phyloP scores from a whole-genome alignment of 2,113 vertebrate genomes.

The Ophiodon elongatus region DNA sequence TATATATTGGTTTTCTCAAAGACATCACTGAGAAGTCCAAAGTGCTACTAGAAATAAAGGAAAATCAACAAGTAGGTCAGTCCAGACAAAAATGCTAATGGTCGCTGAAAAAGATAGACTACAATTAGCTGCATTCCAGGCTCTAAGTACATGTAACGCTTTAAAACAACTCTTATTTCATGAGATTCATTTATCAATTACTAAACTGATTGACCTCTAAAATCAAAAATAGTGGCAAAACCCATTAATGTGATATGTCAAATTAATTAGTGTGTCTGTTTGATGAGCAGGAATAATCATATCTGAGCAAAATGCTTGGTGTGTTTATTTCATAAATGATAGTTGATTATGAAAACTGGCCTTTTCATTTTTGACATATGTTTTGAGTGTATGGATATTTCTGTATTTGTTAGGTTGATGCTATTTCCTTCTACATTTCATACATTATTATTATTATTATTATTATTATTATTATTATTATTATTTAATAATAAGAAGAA shows the following conservation, averaged over 20 bases:
- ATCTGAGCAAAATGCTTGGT: neutral
- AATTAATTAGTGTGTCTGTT: neutral
- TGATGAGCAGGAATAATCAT: neutral
- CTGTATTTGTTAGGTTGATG: too few relatives aligned
- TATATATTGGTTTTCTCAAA: conserved; percentile 82
- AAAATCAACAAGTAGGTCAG: conserved; percentile 78
- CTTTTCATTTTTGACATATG: neutral
- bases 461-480: neutral
- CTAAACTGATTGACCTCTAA: neutral
- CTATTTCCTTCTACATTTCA: too few relatives aligned
- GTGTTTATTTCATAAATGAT: neutral
- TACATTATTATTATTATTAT: neutral
- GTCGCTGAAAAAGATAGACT: neutral
- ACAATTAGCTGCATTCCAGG: neutral
- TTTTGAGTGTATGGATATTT: too few relatives aligned
- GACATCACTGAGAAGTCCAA: conserved; percentile 69
- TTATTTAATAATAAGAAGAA: neutral
- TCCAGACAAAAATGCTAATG: conserved; percentile 39
- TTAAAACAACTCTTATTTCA: neutral
- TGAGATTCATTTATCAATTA: neutral
- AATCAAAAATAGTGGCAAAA: neutral
- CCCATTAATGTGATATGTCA: neutral
- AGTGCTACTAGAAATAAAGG: conserved; percentile 62
- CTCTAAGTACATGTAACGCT: neutral
- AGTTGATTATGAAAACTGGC: too few relatives aligned